A percentile compares a stretch with the other conserved stretches of the same genome.
Evolutionary conservation across 1,140 invertebrate species (phyloP).

Genomic region (Leptopilina boulardi): DNA sequence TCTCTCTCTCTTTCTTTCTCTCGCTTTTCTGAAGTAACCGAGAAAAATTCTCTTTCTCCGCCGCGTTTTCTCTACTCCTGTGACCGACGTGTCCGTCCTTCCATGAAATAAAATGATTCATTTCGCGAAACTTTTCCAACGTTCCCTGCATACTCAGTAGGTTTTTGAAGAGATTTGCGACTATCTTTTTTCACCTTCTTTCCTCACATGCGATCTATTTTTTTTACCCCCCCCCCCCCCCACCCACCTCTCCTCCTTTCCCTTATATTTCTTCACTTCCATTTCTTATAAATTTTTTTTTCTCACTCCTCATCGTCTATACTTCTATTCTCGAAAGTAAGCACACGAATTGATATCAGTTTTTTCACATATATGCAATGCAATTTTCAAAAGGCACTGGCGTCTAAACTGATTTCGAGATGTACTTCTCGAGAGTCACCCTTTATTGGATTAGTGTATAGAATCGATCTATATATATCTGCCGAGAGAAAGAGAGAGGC

Average conservation of each 20-base stretch:
- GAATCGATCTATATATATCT: constrained; percentile 6
- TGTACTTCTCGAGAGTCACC: constrained; percentile 37
- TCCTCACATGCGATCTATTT: constrained; percentile 15
- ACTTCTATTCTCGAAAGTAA: neutral
- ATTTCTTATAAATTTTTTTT: neutral
- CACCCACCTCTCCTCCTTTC: constrained; percentile 26
- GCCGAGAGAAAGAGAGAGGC: constrained; percentile 38
- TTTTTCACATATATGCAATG: constrained; percentile 46
- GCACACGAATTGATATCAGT: constrained; percentile 1
- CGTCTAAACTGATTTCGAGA: constrained; percentile 62
- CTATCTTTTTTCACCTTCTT: constrained; percentile 40
- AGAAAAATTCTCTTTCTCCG: constrained; percentile 49
- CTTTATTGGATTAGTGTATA: constrained; percentile 57
- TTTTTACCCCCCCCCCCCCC: constrained; percentile 10
- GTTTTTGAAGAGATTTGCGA: constrained; percentile 33
- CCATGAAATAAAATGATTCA: constrained; percentile 73
- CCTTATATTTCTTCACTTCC: neutral
- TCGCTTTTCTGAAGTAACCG: neutral
- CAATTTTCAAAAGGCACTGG: constrained; percentile 56
- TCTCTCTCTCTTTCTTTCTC: constrained; percentile 35
- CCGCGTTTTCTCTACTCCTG: constrained; percentile 48
- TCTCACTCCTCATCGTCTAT: neutral
- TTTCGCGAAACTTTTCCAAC: constrained; percentile 61
- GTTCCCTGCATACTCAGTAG: constrained; percentile 53
- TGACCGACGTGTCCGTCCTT: constrained; percentile 67